Percentiles rank a stretch among this genome's conserved stretches.
phyloP scores from a whole-genome alignment of 2,113 vertebrate genomes.

The Thermophis baileyi region DNA sequence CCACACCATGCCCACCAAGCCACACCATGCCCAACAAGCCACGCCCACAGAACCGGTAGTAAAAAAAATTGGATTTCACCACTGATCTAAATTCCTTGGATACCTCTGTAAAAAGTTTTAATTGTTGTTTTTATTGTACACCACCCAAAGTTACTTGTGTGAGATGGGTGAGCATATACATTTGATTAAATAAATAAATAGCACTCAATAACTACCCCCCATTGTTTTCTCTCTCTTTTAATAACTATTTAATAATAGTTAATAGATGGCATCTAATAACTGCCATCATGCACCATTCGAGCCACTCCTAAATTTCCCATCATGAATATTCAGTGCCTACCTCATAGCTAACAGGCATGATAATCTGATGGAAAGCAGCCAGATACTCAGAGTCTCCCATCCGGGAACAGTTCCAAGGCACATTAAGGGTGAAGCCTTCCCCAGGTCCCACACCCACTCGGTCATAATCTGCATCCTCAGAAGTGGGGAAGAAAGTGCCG shows the following conservation, averaged over 20 bases:
- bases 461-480: constrained; percentile 72
- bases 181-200: background rate
- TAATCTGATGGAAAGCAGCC: constrained; percentile 77
- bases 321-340: constrained; percentile 24
- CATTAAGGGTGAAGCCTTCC: constrained; percentile 82
- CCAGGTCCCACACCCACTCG: constrained; percentile 72
- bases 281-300: background rate
- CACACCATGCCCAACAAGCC: no score
- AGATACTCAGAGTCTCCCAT: constrained; percentile 86
- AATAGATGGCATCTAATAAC: background rate
- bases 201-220: background rate
- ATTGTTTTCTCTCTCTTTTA: background rate
- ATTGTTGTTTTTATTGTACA: background rate
- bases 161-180: background rate
- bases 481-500: constrained; percentile 81
- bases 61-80: no score
- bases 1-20: no score
- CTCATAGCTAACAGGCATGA: constrained; percentile 85
- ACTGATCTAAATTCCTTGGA: background rate
- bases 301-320: background rate
- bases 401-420: constrained; percentile 80
- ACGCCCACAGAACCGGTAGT: no score
- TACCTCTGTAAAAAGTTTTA: background rate
- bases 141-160: background rate
- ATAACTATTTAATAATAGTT: no score